Base-by-base conservation (phyloP, 2,888 invertebrate species). In the Cheilosia soror region DNA sequence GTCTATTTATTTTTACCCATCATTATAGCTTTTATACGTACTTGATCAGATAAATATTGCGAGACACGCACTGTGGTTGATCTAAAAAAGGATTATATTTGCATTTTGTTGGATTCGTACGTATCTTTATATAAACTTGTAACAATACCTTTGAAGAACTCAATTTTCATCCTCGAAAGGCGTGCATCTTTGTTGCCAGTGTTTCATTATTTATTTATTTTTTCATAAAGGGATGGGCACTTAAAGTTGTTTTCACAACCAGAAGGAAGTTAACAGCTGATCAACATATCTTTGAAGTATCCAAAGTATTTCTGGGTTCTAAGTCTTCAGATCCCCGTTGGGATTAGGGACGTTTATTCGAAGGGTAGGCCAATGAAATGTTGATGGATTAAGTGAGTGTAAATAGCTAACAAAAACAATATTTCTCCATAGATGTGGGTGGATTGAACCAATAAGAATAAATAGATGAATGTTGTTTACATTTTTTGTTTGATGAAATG, bases 351-450 rank as follows among this genome's bases (percentile, higher is more conserved):
- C 40, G 44, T 63, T 62, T 53, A 25, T 42, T 42, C 5, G 4
- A 47, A n/a, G 5, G 33, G 49, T 60, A 53, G 62, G 62, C 44
- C 27, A 62, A 40, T 20, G 37, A 9, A 58, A 58, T 60, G 13
- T 58, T 73, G 60, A 73, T 66, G 79, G 66, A 73, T 81, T 62
- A 66, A 69, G 62, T 76, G 75, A 69, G 62, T 75, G 75, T 81
- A 69, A 81, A 68, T 53, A 42, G 62, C 27, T 51, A 13, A 51
- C 11, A 0, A 44, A 25, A 58, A 47, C 7, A 15, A 20, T 6
- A 15, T 47, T 1, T 47, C 11, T 47, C 3, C 2, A 13, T 9
- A 44, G 44, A 20, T 42, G 2, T 44, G n/a, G 42, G 5, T 6
- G 49, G 9, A 66, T 66, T 66, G 33, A 0, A 20, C 20, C 31